Conservation (phyloP, 2,113 vertebrate species). For the Heptranchias perlo region DNA sequence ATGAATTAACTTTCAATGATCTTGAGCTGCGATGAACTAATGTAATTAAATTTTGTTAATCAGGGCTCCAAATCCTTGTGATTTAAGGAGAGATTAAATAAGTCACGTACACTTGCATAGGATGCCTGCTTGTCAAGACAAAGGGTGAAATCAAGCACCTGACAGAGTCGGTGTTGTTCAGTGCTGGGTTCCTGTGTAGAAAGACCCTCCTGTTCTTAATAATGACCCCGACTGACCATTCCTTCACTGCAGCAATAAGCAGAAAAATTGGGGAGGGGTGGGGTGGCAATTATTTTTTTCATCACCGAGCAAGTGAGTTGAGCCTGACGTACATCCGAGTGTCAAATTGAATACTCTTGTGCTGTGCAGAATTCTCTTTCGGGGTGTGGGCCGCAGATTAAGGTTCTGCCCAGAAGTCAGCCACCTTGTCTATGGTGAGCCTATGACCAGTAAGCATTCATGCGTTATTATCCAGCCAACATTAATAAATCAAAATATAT, state of each 20-base stretch:
- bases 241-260: not conserved
- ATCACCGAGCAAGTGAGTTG: not conserved
- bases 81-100: constrained; percentile 36
- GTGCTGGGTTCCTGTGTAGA: not conserved
- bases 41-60: constrained; percentile 38
- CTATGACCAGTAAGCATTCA: too few species aligned
- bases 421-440: too few species aligned
- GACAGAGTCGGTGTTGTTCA: too few species aligned
- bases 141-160: not conserved
- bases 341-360: not conserved
- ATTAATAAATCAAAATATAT: too few species aligned
- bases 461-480: too few species aligned
- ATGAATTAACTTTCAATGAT: constrained; percentile 37
- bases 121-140: not conserved
- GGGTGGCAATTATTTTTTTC: not conserved
- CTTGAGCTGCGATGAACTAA: constrained; percentile 17
- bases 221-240: not conserved
- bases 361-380: not conserved
- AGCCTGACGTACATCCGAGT: not conserved
- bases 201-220: not conserved
- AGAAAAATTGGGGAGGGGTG: not conserved
- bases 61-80: constrained; percentile 34
- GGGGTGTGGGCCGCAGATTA: too few species aligned
- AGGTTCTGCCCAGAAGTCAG: not conserved
- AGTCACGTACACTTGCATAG: not conserved